Evolutionary conservation across 2,888 invertebrate genomes (phyloP), one percentile per base, ranked within the genome.

Genomic region (Noctua janthina): DNA sequence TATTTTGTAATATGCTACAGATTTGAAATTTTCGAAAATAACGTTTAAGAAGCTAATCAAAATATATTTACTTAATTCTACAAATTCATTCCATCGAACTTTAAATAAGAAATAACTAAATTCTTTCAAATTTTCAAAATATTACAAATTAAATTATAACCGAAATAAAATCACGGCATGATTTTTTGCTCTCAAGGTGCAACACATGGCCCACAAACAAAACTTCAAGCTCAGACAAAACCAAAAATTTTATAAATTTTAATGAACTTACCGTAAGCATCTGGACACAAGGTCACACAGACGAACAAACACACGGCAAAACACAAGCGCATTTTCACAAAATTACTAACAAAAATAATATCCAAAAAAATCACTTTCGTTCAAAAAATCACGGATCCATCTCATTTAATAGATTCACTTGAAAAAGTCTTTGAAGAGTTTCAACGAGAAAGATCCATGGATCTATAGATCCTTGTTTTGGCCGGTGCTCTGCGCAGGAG

Each of bases 401-500:
- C 84, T 87, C 91, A 85, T 56, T 78, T 39, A 46, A 15, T 29
- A 66, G 43, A 39, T 51, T 73, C 82, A 81, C 78, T 74, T 62
- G 17, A 49, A 68, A 66, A 77, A 74, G 43, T 77, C 39, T 79
- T 23, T 73, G 29, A 35, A 56, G 39, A 78, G 80, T 73, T 84
- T 80, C 54, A 80, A 82, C 56, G 86, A 88, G 81, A 81, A 87
- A 82, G 76, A 89, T 86, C 78, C 92, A 92, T 93, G 88, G 74
- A 88, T 86, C 80, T 92, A 92, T 93, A 88, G 91, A 94, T 94
- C 94, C 94, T 94, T 92, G 81, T 90, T 91, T 91, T 80, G 84
- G 83, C 84, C 81, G 68, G 81, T 87, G 91, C 91, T 90, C 89
- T 89, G 93, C 92, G 94, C 94, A 93, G 94, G 95, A 95, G 95